A percentile compares a stretch with the other conserved stretches of the same genome.
phyloP scores from a whole-genome alignment of 2,888 invertebrate genomes.

The Heteromurus nitidus region DNA sequence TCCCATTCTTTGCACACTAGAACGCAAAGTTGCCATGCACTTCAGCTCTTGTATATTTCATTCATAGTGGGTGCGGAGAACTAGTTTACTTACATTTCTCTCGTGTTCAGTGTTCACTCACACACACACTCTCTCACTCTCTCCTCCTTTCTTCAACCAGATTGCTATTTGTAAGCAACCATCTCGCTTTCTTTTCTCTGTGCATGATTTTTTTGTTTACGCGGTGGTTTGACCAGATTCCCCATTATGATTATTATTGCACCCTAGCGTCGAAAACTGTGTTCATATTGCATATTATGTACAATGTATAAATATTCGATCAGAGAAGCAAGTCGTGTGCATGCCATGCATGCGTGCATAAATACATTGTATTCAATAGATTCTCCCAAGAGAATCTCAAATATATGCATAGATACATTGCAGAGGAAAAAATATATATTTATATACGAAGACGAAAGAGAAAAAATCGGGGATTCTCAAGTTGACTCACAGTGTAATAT shows the following conservation, averaged over 20 bases:
- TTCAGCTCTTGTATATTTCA: no score
- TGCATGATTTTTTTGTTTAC: not conserved
- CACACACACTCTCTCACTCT: no score
- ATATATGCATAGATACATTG: not conserved
- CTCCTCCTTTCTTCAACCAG: not conserved
- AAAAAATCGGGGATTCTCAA: slow-evolving; percentile 60
- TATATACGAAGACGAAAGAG: slow-evolving; percentile 27
- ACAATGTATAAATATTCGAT: slow-evolving; percentile 3
- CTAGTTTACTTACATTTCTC: no score
- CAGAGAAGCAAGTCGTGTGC: slow-evolving; percentile 23
- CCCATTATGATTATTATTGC: slow-evolving; percentile 53
- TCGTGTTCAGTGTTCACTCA: no score
- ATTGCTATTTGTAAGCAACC: not conserved
- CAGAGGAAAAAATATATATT: slow-evolving; percentile 33
- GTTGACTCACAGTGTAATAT: slow-evolving; percentile 67
- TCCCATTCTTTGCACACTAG: not conserved
- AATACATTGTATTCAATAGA: slow-evolving; percentile 55
- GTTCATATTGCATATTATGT: slow-evolving; percentile 1
- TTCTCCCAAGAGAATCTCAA: slow-evolving; percentile 36
- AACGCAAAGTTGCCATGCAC: no score
- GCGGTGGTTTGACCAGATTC: slow-evolving; percentile 51
- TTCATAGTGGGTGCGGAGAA: no score
- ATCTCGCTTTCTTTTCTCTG: slow-evolving; percentile 10
- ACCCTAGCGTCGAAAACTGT: not conserved
- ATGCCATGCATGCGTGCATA: slow-evolving; percentile 65